These are phyloP conservation scores for Scomber japonicus DNA, from an alignment of 2,113 vertebrate species.

Conservation along the genomic window DNA sequence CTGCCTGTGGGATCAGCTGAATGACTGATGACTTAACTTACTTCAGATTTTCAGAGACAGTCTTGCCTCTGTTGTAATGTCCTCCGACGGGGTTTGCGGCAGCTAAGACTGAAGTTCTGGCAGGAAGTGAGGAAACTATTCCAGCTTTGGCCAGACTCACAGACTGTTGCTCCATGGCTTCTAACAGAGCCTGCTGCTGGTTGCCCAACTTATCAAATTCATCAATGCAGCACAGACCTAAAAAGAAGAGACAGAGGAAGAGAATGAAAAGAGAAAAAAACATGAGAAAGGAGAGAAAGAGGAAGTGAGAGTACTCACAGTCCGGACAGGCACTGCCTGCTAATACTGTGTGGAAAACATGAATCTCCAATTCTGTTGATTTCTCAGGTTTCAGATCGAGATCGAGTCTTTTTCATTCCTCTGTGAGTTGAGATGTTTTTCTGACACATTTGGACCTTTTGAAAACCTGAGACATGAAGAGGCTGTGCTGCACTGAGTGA, in stretches of 20 bases:
- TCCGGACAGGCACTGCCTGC: neutral
- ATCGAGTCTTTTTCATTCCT: too few relatives aligned
- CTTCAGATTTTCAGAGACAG: constrained; percentile 98
- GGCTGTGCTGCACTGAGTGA: too few relatives aligned
- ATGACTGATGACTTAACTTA: constrained; percentile 66
- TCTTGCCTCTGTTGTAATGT: constrained; percentile 97
- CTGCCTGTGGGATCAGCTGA: too few relatives aligned
- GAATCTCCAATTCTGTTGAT: neutral
- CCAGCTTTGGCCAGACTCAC: constrained; percentile 98
- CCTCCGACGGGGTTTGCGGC: constrained; percentile 96
- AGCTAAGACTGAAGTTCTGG: constrained; percentile 94
- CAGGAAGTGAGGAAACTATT: constrained; percentile 95
- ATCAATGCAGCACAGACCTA: constrained; percentile 98
- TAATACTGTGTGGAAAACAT: neutral
- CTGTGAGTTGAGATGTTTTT: neutral
- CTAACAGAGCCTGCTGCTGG: constrained; percentile 95
- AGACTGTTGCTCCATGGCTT: constrained; percentile 99
- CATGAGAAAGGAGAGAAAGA: neutral
- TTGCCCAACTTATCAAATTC: constrained; percentile 98
- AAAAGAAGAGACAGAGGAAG: constrained; percentile 13
- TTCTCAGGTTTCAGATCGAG: too few relatives aligned
- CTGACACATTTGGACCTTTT: neutral
- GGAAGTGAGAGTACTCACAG: neutral
- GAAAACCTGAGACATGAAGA: neutral
- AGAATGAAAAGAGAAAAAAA: too few relatives aligned